A percentile compares a stretch with the other conserved stretches of the same genome.
Evolutionary conservation across 2,888 invertebrate genomes (phyloP).

Genomic region (Drosophila buzzatii): DNA sequence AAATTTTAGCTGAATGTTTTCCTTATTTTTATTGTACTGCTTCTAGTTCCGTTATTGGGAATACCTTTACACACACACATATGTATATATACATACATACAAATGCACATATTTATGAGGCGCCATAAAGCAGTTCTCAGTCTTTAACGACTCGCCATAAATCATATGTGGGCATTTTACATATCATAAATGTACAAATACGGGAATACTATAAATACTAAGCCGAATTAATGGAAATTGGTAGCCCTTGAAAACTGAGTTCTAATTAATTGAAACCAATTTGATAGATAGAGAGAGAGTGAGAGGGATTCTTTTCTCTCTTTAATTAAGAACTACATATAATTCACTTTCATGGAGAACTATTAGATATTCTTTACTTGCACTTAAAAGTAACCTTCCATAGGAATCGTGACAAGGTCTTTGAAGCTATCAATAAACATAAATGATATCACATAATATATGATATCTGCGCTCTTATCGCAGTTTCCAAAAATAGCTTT

Average conservation of each 20-base stretch:
- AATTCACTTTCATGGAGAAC: not conserved
- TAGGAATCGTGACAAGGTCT: not conserved
- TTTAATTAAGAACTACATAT: conserved; percentile 1
- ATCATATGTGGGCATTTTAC: conserved; percentile 51
- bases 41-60: conserved; percentile 71
- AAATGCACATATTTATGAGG: conserved; percentile 52
- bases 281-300: not conserved
- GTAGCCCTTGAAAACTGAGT: conserved; percentile 21
- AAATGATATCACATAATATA: conserved; percentile 29
- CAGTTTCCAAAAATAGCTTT: conserved; percentile 13
- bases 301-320: too few relatives aligned
- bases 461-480: conserved; percentile 31
- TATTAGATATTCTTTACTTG: conserved; percentile 1
- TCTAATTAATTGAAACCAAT: conserved; percentile 27
- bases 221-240: conserved; percentile 39
- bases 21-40: conserved; percentile 22
- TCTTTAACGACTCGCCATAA: conserved; percentile 51
- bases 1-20: conserved; percentile 30
- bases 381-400: conserved; percentile 7
- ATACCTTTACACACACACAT: not conserved
- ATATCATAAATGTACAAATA: conserved; percentile 36
- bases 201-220: conserved; percentile 16
- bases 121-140: conserved; percentile 48
- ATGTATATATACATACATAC: too few relatives aligned
- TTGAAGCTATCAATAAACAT: not conserved